Percentiles rank a stretch among this genome's conserved stretches.
These are phyloP conservation scores for Tenrec ecaudatus DNA, from an alignment of 2,113 vertebrate species.

Conservation along the genomic window DNA sequence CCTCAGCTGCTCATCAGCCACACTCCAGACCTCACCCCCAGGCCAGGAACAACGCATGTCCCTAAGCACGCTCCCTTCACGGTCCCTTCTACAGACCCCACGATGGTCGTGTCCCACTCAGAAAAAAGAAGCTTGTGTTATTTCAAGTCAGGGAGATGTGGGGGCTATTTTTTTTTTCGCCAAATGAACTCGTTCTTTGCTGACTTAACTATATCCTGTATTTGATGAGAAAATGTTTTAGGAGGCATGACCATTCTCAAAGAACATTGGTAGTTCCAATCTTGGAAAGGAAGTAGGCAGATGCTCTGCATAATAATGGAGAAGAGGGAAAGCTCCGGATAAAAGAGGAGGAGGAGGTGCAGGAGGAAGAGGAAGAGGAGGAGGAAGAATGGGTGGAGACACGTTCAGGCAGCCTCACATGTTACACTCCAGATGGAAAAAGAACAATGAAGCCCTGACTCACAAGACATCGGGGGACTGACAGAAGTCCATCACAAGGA, in stretches of 20 bases:
- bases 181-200: neutral
- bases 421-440: neutral
- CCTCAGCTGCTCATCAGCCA: neutral
- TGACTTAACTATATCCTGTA: conserved; percentile 1
- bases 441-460: neutral
- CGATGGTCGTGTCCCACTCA: neutral
- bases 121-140: conserved; percentile 19
- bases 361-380: neutral
- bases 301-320: neutral
- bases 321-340: neutral
- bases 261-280: neutral
- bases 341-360: neutral
- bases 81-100: neutral
- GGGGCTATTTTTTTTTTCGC: neutral
- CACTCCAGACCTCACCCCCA: neutral
- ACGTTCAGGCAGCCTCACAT: neutral
- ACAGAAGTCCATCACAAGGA: neutral
- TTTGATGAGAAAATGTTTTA: conserved; percentile 21
- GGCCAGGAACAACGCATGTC: neutral
- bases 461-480: neutral
- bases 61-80: neutral
- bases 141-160: conserved; percentile 21
- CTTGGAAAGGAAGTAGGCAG: neutral
- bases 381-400: neutral
- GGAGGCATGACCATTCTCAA: neutral